phyloP scores from a whole-genome alignment of 2,888 invertebrate species.

The Harpalus rufipes region DNA sequence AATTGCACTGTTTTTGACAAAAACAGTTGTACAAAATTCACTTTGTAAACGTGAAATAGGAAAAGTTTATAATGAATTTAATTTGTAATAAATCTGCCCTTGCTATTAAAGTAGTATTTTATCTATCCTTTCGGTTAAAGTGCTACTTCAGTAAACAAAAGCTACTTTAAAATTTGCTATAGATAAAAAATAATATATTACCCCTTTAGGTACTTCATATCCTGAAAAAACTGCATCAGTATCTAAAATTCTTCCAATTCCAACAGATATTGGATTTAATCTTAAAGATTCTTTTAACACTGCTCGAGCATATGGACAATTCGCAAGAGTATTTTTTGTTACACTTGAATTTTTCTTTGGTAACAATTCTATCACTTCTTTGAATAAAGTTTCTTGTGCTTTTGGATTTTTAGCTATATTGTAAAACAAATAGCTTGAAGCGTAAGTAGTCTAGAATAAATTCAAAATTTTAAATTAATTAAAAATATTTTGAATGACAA shows the following conservation, averaged over 20 bases:
- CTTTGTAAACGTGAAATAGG: too few relatives aligned
- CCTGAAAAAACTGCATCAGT: constrained; percentile 85
- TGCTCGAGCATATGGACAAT: constrained; percentile 87
- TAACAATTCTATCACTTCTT: constrained; percentile 82
- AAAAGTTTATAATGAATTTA: too few relatives aligned
- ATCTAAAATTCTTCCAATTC: constrained; percentile 87
- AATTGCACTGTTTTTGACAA: too few relatives aligned
- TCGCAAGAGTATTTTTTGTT: constrained; percentile 80
- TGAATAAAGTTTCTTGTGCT: constrained; percentile 83
- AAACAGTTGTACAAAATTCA: too few relatives aligned
- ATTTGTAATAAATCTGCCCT: too few relatives aligned
- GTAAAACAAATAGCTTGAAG: constrained; percentile 88
- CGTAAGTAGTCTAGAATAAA: constrained; percentile 84
- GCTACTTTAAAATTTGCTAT: too few relatives aligned
- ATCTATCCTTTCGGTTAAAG: neutral
- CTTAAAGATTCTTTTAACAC: constrained; percentile 91
- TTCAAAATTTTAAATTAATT: neutral
- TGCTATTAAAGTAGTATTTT: too few relatives aligned
- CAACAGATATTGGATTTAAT: constrained; percentile 90
- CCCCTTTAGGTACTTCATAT: constrained; percentile 87
- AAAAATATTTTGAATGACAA: neutral
- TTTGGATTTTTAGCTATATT: constrained; percentile 85
- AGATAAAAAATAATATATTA: constrained; percentile 77
- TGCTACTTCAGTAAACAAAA: too few relatives aligned
- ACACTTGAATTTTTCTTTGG: constrained; percentile 78